Evolutionary conservation across 2,113 vertebrate species (phyloP).

Genomic region (Emydura subglobosa): DNA sequence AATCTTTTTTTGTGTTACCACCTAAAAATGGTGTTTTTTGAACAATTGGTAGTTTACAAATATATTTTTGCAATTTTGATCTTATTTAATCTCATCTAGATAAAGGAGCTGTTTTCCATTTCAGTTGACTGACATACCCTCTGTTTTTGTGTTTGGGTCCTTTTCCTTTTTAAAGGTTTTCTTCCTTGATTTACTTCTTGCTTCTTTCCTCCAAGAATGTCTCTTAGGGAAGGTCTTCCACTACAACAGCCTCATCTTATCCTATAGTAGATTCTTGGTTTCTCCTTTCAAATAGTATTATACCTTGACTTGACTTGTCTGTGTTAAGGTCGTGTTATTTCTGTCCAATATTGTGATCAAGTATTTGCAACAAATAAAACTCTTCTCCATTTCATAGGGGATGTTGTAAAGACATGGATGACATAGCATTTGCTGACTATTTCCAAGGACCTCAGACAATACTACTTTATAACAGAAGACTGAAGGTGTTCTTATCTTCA

Average conservation of each 20-base stretch:
- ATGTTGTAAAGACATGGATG: not conserved
- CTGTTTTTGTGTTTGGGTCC: not conserved
- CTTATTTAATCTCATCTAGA: not conserved
- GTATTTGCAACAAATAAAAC: not conserved
- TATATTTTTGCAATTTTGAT: rapidly evolving
- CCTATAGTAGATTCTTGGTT: not conserved
- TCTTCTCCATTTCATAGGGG: not conserved
- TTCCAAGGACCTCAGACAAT: not conserved
- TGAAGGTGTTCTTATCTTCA: not conserved
- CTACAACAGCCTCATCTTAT: not conserved
- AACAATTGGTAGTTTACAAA: not conserved
- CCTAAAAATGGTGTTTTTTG: not conserved
- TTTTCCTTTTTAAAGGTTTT: not conserved
- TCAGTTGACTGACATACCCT: not conserved
- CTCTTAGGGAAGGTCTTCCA: not conserved
- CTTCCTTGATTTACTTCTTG: not conserved
- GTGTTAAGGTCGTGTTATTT: not conserved
- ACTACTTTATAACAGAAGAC: not conserved
- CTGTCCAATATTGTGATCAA: not conserved
- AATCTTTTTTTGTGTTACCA: not conserved
- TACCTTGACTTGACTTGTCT: not conserved
- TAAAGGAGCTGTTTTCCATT: not conserved
- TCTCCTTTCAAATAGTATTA: not conserved
- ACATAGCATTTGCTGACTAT: not conserved
- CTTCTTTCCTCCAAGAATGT: not conserved